Evolutionary conservation across 2,888 invertebrate genomes (phyloP).

Genomic region (Epsilonema sp.): DNA sequence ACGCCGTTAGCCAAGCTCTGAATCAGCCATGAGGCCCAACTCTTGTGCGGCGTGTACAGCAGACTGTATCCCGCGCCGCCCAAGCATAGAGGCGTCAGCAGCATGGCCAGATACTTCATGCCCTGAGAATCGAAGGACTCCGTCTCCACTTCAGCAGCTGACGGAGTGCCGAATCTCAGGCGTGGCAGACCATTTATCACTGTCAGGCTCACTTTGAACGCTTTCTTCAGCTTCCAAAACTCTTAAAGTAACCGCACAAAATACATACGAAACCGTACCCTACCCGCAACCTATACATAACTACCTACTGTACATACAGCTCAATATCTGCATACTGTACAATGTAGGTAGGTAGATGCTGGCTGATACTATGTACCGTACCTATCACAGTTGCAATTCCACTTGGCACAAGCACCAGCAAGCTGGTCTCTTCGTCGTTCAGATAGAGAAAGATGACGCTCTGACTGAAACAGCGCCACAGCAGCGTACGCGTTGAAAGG

Average conservation of each 20-base stretch:
- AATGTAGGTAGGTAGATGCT: no score
- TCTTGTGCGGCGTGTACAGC: constrained; percentile 76
- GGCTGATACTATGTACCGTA: no score
- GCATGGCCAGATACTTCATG: constrained; percentile 69
- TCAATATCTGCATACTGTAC: no score
- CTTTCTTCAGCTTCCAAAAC: constrained; percentile 46
- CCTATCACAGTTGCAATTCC: constrained; percentile 64
- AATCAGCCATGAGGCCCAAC: constrained; percentile 39
- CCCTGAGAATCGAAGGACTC: constrained; percentile 67
- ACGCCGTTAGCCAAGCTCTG: constrained; percentile 40
- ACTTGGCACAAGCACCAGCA: constrained; percentile 64
- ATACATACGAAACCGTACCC: no score
- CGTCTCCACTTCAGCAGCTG: constrained; percentile 53
- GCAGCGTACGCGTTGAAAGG: constrained; percentile 34
- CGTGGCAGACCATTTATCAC: constrained; percentile 12
- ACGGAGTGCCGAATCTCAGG: constrained; percentile 30
- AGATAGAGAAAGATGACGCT: constrained; percentile 73
- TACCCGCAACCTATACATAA: no score
- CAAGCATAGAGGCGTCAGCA: constrained; percentile 68
- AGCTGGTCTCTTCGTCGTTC: constrained; percentile 69
- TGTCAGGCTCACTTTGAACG: constrained; percentile 42
- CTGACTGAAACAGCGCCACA: constrained; percentile 86
- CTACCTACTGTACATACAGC: no score
- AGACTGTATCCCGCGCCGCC: constrained; percentile 64
- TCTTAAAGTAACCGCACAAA: no score